phyloP scores from a whole-genome alignment of 1,140 invertebrate species.

The silkworm (Bombyx mori) region DNA sequence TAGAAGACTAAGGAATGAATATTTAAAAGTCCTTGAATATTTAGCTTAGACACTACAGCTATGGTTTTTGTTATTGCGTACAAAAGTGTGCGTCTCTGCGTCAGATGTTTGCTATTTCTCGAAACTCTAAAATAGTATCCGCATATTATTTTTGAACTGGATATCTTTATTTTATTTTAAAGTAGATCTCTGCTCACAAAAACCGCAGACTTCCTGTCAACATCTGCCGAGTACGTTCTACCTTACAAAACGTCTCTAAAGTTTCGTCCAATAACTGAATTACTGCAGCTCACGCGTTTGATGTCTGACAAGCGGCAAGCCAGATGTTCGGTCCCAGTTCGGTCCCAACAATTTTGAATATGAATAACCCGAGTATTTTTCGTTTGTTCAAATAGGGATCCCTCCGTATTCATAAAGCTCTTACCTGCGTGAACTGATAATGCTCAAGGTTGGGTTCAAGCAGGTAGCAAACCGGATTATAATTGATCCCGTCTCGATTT shows the following conservation, averaged over 20 bases:
- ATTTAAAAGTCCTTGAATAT: no score
- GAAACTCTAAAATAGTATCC: no score
- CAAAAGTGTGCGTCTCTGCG: no score
- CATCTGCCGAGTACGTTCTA: background rate
- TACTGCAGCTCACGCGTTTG: conserved; percentile 4
- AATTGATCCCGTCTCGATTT: conserved; percentile 25
- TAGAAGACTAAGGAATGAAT: conserved; percentile 18
- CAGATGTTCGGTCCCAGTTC: conserved; percentile 32
- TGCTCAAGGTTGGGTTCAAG: conserved; percentile 23
- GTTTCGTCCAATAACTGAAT: background rate
- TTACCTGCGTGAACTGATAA: conserved; percentile 46
- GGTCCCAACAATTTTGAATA: conserved; percentile 7
- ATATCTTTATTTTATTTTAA: no score
- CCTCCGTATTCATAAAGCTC: conserved; percentile 33
- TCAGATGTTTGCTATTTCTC: no score
- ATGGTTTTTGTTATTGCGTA: no score
- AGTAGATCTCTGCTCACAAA: no score
- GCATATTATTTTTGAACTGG: no score
- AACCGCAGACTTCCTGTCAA: background rate
- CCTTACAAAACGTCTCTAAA: conserved; percentile 5
- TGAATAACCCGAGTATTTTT: conserved; percentile 29
- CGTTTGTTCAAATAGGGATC: conserved; percentile 26
- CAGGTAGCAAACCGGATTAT: conserved; percentile 48
- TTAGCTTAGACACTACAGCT: no score
- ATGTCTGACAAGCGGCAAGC: conserved; percentile 8